Conservation (phyloP, 1,140 invertebrate genomes). For the Eurytemora carolleeae region DNA sequence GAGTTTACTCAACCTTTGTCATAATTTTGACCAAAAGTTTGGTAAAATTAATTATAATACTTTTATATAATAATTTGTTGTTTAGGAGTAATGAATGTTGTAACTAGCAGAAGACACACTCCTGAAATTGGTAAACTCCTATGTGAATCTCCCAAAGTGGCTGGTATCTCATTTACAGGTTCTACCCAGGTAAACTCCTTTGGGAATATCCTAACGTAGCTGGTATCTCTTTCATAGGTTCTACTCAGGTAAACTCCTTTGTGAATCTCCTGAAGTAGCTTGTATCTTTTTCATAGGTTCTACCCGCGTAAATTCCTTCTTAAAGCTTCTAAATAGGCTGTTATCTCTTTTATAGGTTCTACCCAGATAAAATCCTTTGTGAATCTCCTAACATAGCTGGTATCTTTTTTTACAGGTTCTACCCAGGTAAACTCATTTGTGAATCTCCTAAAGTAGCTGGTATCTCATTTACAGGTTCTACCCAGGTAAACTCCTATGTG, state of each 20-base stretch:
- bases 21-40: too few species aligned
- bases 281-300: constrained; percentile 79
- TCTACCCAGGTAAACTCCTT: constrained; percentile 33
- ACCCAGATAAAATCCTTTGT: constrained; percentile 44
- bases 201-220: constrained; percentile 64
- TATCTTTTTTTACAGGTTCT: too few species aligned
- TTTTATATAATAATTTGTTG: constrained; percentile 21
- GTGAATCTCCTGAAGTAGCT: constrained; percentile 56
- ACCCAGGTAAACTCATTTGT: too few species aligned
- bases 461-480: constrained; percentile 69
- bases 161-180: constrained; percentile 83
- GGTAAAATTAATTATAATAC: neutral
- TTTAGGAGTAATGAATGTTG: constrained; percentile 59
- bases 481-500: constrained; percentile 60
- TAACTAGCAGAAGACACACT: constrained; percentile 60
- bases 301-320: constrained; percentile 42
- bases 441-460: constrained; percentile 61
- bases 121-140: constrained; percentile 58
- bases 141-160: constrained; percentile 60
- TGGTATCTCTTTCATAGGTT: constrained; percentile 79
- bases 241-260: constrained; percentile 38
- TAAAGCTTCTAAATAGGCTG: constrained; percentile 56
- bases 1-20: too few species aligned
- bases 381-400: too few species aligned
- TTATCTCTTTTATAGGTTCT: constrained; percentile 73